Evolutionary conservation across 1,140 invertebrate species (phyloP).

Genomic region (Drosophila neocordata): DNA sequence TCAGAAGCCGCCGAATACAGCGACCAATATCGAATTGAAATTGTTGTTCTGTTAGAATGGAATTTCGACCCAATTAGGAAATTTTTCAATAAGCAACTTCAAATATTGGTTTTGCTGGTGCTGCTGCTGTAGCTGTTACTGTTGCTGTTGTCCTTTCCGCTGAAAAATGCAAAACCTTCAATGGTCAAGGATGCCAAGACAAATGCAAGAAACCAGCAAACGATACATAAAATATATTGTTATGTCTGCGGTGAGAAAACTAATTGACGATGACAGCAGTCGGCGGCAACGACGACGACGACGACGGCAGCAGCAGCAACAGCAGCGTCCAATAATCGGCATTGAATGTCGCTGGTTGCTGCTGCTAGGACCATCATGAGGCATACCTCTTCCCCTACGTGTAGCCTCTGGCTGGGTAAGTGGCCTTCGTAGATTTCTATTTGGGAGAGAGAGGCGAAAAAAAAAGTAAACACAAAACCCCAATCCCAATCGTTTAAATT

Average conservation of each 20-base stretch:
- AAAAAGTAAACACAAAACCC: constrained; percentile 6
- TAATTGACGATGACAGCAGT: constrained; percentile 70
- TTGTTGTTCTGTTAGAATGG: constrained; percentile 75
- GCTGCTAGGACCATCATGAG: constrained; percentile 12
- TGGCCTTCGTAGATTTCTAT: constrained; percentile 64
- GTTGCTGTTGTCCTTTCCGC: constrained; percentile 40
- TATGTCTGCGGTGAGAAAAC: constrained; percentile 72
- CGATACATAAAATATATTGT: constrained; percentile 74
- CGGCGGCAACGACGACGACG: constrained; percentile 3
- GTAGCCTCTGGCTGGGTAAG: constrained; percentile 23
- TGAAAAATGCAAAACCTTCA: constrained; percentile 71
- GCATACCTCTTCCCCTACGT: constrained; percentile 22
- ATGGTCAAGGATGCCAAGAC: constrained; percentile 38
- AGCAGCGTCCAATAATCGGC: constrained; percentile 18
- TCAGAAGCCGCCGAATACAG: constrained; percentile 4
- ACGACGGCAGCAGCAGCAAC: constrained; percentile 12
- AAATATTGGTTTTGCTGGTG: constrained; percentile 25
- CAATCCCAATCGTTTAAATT: constrained; percentile 63
- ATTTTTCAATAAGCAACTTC: constrained; percentile 60
- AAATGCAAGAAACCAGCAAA: constrained; percentile 29
- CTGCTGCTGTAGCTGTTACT: constrained; percentile 21
- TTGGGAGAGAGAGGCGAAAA: constrained; percentile 27
- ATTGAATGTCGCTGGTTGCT: neutral
- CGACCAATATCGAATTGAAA: constrained; percentile 50
- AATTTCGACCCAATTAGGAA: constrained; percentile 78